phyloP scores from a whole-genome alignment of 1,140 invertebrate genomes.

The Tetramorium simillimum region DNA sequence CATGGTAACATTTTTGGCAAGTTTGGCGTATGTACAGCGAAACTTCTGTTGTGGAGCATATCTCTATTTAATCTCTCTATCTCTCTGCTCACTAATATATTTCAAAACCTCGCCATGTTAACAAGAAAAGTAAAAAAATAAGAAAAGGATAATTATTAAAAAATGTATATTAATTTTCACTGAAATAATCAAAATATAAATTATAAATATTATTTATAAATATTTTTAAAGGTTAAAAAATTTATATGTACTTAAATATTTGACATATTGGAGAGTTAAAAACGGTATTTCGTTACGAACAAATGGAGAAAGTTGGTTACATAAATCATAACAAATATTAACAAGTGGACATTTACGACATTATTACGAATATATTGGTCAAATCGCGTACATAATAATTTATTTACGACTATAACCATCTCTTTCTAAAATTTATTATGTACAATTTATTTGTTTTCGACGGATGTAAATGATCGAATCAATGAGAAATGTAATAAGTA shows the following conservation, averaged over 20 bases:
- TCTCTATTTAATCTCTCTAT: conserved; percentile 8
- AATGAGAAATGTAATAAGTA: neutral
- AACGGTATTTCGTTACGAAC: no score
- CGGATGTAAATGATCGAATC: neutral
- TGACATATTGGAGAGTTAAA: neutral
- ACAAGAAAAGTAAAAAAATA: neutral
- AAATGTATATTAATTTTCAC: neutral
- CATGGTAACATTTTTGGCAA: conserved; percentile 2
- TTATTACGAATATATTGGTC: conserved; percentile 29
- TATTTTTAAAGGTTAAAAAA: neutral
- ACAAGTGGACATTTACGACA: conserved; percentile 27
- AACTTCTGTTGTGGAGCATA: neutral
- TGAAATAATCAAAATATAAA: neutral
- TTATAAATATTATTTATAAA: conserved; percentile 4
- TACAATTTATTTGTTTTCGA: conserved; percentile 1
- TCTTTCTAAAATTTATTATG: conserved; percentile 29
- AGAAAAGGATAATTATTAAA: neutral
- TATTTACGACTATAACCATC: neutral
- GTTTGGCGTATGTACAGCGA: neutral
- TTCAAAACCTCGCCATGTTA: neutral
- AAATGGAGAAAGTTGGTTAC: neutral
- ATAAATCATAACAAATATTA: conserved; percentile 41
- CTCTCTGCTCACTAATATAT: neutral
- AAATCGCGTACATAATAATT: neutral
- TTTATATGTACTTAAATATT: conserved; percentile 24